These are phyloP conservation scores for Marmota monax DNA, from an alignment of 2,113 vertebrate species.

Conservation along the genomic window DNA sequence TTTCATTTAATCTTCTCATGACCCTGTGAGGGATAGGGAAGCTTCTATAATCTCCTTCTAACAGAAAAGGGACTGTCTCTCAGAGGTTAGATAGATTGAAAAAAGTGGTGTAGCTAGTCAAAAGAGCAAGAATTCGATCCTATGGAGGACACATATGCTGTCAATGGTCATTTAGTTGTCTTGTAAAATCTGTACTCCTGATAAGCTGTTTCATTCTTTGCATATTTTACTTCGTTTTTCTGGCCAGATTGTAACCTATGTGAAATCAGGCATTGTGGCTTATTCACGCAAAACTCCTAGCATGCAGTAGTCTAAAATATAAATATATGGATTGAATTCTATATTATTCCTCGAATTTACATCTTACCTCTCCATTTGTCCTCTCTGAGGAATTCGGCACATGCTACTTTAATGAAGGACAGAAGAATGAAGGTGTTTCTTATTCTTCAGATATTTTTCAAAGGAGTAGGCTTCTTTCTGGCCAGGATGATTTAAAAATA, in stretches of 20 bases:
- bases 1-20: neutral
- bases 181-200: neutral
- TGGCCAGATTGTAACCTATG: neutral
- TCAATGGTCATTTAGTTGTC: neutral
- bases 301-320: neutral
- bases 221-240: neutral
- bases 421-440: neutral
- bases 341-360: neutral
- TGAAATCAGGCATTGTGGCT: constrained; percentile 11
- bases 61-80: neutral
- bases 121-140: neutral
- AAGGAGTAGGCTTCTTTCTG: neutral
- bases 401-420: neutral
- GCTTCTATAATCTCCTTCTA: neutral
- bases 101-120: neutral
- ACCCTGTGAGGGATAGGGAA: neutral
- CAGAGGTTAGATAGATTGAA: neutral
- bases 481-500: neutral
- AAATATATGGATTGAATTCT: neutral
- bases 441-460: constrained; percentile 14
- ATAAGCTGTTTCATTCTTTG: neutral
- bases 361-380: neutral
- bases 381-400: neutral
- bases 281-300: neutral
- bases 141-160: neutral